Evolutionary conservation across 2,113 vertebrate genomes (phyloP).

Genomic region (Indicator indicator): DNA sequence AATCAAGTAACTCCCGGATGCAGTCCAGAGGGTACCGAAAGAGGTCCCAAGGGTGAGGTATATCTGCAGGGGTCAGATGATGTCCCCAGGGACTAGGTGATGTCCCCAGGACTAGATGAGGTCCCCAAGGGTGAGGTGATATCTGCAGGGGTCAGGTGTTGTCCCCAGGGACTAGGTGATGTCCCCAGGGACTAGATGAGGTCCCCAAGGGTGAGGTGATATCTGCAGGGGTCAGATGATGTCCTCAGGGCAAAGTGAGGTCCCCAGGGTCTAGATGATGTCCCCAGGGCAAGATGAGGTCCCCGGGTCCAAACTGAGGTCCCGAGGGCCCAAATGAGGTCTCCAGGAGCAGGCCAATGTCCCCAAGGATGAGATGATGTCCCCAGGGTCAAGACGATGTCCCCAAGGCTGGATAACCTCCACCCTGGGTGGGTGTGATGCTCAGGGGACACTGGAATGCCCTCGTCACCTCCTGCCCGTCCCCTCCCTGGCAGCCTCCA

Average conservation of each 20-base stretch:
- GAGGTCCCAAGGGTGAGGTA: no score
- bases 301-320: not conserved
- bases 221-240: not conserved
- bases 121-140: no score
- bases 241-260: not conserved
- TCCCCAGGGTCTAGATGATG: not conserved
- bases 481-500: slow-evolving; percentile 68
- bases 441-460: no score
- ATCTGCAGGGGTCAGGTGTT: no score
- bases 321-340: not conserved
- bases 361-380: not conserved
- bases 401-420: not conserved
- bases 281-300: no score
- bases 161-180: no score
- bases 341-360: not conserved
- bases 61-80: no score
- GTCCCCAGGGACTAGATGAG: not conserved
- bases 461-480: not conserved
- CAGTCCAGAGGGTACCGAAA: no score
- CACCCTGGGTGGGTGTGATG: no score
- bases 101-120: no score
- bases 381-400: not conserved
- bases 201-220: not conserved
- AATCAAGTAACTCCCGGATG: no score
- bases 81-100: no score